Evolutionary conservation across 2,888 invertebrate species (phyloP).

Genomic region (Tromatobia lineatoria): DNA sequence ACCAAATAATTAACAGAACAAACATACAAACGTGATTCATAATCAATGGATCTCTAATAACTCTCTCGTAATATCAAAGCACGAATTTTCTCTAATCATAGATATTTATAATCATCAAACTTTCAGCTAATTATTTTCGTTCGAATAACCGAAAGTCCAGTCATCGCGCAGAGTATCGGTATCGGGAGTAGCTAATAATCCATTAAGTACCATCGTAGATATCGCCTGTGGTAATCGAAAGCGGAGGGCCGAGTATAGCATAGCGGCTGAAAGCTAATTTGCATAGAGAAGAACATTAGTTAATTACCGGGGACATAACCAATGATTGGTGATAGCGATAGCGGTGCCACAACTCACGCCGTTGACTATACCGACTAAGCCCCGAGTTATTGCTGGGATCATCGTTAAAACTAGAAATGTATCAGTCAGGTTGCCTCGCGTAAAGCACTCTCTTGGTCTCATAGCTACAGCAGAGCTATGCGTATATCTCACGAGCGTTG

Average conservation of each 20-base stretch:
- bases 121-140: constrained; percentile 6
- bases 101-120: neutral
- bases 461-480: constrained; percentile 22
- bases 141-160: neutral
- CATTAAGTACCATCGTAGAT: constrained; percentile 17
- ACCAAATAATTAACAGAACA: no score
- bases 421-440: constrained; percentile 78
- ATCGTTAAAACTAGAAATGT: constrained; percentile 84
- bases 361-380: constrained; percentile 76
- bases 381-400: constrained; percentile 84
- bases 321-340: constrained; percentile 84
- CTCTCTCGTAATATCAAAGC: no score
- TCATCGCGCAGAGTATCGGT: neutral
- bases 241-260: constrained; percentile 20
- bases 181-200: constrained; percentile 30
- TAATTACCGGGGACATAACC: constrained; percentile 84
- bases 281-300: constrained; percentile 85
- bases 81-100: neutral
- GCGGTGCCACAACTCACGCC: constrained; percentile 80
- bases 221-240: constrained; percentile 58
- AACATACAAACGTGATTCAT: no score
- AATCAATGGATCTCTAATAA: no score
- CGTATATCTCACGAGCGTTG: neutral
- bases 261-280: constrained; percentile 76
- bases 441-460: constrained; percentile 57